Evolutionary conservation across 2,888 invertebrate genomes (phyloP).

Genomic region (Acanthoscelides obtectus): DNA sequence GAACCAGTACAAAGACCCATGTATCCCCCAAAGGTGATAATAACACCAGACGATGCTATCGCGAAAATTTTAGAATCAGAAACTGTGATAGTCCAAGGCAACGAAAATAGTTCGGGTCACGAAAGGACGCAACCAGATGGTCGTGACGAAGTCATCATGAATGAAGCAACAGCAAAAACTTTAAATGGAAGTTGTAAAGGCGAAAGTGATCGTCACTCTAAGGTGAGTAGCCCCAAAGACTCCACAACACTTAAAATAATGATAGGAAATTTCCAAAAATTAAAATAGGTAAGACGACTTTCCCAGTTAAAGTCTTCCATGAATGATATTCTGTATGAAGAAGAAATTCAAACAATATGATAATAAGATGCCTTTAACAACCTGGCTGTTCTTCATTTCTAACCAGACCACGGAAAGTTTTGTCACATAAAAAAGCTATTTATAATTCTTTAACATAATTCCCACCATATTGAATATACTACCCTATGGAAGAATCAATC

Average conservation of each 20-base stretch:
- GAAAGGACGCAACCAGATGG: slow-evolving; percentile 43
- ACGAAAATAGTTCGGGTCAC: slow-evolving; percentile 5
- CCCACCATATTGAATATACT: too few species aligned
- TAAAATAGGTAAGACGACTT: too few species aligned
- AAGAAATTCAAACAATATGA: too few species aligned
- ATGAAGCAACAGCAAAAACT: slow-evolving; percentile 16
- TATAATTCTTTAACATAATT: too few species aligned
- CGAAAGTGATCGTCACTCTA: slow-evolving; percentile 7
- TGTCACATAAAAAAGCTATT: too few species aligned
- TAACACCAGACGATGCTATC: slow-evolving; percentile 32
- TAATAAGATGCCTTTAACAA: too few species aligned
- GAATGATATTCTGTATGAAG: too few species aligned
- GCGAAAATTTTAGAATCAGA: slow-evolving; percentile 23
- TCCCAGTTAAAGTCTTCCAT: neutral
- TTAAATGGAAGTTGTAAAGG: slow-evolving; percentile 18
- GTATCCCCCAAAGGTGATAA: slow-evolving; percentile 27
- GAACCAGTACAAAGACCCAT: slow-evolving; percentile 23
- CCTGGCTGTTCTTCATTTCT: too few species aligned
- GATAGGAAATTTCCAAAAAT: too few species aligned
- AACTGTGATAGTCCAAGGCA: slow-evolving; percentile 13
- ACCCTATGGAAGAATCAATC: too few species aligned
- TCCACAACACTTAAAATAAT: neutral
- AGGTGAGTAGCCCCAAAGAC: neutral
- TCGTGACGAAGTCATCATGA: slow-evolving; percentile 29
- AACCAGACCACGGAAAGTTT: too few species aligned